These are phyloP conservation scores for Liparis tanakae DNA, from an alignment of 2,797 vertebrate species.

Conservation along the genomic window DNA sequence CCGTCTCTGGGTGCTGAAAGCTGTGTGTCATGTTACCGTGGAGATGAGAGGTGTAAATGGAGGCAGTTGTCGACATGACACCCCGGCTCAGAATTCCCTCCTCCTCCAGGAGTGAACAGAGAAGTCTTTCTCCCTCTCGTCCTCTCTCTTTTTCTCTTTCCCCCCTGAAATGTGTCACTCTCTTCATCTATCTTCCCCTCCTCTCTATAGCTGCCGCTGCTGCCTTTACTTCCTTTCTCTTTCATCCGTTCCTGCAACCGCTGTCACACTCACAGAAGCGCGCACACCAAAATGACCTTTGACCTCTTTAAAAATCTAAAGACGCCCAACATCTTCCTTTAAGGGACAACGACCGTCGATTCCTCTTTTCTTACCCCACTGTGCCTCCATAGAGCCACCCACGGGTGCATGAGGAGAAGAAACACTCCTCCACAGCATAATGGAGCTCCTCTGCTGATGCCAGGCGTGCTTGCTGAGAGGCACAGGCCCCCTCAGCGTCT, in stretches of 20 bases:
- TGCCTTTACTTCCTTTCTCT: constrained; percentile 50
- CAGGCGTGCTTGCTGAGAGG: constrained; percentile 82
- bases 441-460: constrained; percentile 88
- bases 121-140: constrained; percentile 71
- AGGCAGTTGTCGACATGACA: constrained; percentile 79
- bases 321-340: constrained; percentile 1
- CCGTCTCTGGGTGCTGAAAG: constrained; percentile 52
- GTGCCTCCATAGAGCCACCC: constrained; percentile 90
- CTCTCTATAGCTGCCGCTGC: constrained; percentile 33
- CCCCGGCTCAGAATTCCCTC: constrained; percentile 78
- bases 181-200: constrained; percentile 48
- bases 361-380: constrained; percentile 86
- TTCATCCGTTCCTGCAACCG: constrained; percentile 44
- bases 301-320: constrained; percentile 44
- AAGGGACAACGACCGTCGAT: constrained; percentile 23
- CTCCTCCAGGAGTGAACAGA: constrained; percentile 72
- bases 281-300: constrained; percentile 55
- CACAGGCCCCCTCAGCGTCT: constrained; percentile 82
- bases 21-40: constrained; percentile 69
- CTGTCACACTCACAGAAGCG: not conserved
- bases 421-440: constrained; percentile 87
- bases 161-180: constrained; percentile 69
- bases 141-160: constrained; percentile 57
- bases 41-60: constrained; percentile 79
- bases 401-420: constrained; percentile 85